Conservation (phyloP, 2,113 vertebrate species). For the Aptenodytes patagonicus region DNA sequence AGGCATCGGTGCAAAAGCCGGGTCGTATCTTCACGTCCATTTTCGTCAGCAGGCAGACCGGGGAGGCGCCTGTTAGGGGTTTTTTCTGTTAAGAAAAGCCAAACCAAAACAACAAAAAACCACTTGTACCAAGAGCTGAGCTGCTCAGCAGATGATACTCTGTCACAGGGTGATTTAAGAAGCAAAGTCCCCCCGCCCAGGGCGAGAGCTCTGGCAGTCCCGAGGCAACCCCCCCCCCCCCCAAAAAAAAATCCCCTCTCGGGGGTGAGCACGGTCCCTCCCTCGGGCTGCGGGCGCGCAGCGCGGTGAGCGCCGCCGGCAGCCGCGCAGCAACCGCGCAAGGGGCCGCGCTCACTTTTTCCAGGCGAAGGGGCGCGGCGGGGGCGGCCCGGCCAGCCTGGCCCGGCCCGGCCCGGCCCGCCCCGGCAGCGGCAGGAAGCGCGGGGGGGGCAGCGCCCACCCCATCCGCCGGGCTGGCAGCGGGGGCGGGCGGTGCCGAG, state of each 20-base stretch:
- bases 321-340: not conserved
- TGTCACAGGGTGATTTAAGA: fast-evolving
- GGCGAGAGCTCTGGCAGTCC: not conserved
- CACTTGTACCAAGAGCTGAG: not conserved
- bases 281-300: not conserved
- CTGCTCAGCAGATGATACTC: not conserved
- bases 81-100: not conserved
- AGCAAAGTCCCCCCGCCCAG: not conserved
- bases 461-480: too few species aligned
- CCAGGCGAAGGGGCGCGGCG: too few species aligned
- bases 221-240: not conserved
- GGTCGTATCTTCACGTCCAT: not conserved
- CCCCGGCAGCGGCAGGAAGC: too few species aligned
- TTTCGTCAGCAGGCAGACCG: not conserved
- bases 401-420: too few species aligned
- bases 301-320: not conserved
- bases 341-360: not conserved
- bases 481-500: too few species aligned
- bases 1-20: not conserved
- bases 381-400: too few species aligned
- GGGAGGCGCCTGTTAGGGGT: not conserved
- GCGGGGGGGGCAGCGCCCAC: too few species aligned
- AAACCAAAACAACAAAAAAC: too few species aligned
- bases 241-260: not conserved
- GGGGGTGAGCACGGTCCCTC: not conserved